Percentiles rank a stretch among this genome's conserved stretches.
These are phyloP conservation scores for Clamator glandarius DNA, from an alignment of 2,797 vertebrate genomes.

Conservation along the genomic window DNA sequence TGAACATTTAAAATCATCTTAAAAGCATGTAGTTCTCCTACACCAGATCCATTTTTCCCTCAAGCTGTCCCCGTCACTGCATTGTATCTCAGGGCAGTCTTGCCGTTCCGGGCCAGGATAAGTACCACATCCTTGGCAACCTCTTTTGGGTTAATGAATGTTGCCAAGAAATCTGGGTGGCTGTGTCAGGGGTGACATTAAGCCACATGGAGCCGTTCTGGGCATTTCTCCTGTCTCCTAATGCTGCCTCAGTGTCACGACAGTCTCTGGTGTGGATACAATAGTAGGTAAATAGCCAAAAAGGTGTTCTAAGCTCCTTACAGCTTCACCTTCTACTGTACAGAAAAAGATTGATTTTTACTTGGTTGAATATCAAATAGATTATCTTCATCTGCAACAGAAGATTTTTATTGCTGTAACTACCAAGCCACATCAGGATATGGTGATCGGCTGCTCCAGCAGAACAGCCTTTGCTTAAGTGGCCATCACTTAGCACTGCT, in stretches of 20 bases:
- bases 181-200: neutral
- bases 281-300: neutral
- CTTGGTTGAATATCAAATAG: neutral
- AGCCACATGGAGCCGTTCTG: neutral
- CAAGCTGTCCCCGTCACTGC: neutral
- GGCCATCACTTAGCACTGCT: neutral
- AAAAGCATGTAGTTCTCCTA: neutral
- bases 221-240: neutral
- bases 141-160: neutral
- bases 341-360: neutral
- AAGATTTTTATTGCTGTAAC: neutral
- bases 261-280: neutral
- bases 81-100: neutral
- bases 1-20: conserved; percentile 5
- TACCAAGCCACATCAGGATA: neutral
- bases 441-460: neutral
- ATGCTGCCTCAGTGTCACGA: neutral
- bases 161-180: neutral
- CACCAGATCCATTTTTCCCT: neutral
- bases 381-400: neutral
- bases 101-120: neutral
- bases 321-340: neutral
- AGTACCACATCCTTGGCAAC: neutral
- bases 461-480: neutral
- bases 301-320: neutral